Base-by-base conservation (phyloP, 2,113 vertebrate species). In the Manacus vitellinus region DNA sequence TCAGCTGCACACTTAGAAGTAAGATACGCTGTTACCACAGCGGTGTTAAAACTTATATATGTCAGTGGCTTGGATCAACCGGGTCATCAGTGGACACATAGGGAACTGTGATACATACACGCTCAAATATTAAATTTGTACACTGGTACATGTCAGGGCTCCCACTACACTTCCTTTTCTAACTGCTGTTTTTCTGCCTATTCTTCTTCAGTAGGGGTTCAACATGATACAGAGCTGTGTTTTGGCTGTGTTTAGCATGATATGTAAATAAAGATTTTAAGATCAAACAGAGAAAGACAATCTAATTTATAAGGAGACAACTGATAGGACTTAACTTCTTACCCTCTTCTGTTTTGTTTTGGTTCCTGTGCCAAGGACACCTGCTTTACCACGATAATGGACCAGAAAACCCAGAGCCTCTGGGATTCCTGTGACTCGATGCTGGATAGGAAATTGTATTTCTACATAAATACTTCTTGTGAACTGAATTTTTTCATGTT, bases 351-450 rank as follows among this genome's bases (percentile, higher is more conserved):
- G 3, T 61, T 91, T 62, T 92, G 19, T 71, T 88, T 82, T 75
- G 30, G 13, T 4, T 10, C 75, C 39, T 61, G 30, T 3, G 2
- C 13, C 31, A 41, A 59, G 55, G 30, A 94, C n/a, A 13, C 9
- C 23, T 80, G 8, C 28, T 76, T 51, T 71, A 20, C 44, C 18
- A 8, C 0, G 1, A 9, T 43, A 78, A 72, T 0, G 0, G 35
- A 63, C 9, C 23, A 75, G 52, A 85, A 89, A 62, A 71, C 25
- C 58, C 18, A 77, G 58, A 51, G 33, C 30, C 12, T 52, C 13
- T 72, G 18, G 10, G 8, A 46, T 16, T 71, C 23, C 20, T 63
- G 7, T 54, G 43, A 4, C 52, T 85, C 23, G 19, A 47, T 85
- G 28, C 49, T 56, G 59, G 33, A 16, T 14, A 79, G 43, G 18